Evolutionary conservation across 2,888 invertebrate species (phyloP).

Genomic region (Lithophane socia): DNA sequence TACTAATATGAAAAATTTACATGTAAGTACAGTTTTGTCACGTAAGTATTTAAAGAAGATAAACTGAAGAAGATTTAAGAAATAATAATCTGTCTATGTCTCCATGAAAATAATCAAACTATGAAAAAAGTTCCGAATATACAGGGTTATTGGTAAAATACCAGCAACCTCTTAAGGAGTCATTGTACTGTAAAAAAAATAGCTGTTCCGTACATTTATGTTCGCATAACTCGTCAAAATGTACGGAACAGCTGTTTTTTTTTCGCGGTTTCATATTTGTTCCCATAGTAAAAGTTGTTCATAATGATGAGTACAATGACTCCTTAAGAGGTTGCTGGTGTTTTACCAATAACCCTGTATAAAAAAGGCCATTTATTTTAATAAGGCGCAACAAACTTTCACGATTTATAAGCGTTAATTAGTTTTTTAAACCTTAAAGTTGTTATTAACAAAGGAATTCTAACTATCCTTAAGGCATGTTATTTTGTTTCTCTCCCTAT

Average conservation of each 20-base stretch:
- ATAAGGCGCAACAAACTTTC: background rate
- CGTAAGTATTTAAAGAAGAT: slow-evolving; percentile 6
- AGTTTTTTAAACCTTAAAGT: background rate
- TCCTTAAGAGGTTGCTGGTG: too few species aligned
- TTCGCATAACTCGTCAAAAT: too few species aligned
- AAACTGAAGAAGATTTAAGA: too few species aligned
- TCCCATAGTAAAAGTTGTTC: too few species aligned
- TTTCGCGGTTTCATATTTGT: too few species aligned
- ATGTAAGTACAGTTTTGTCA: slow-evolving; percentile 3
- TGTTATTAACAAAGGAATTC: background rate
- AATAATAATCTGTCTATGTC: background rate
- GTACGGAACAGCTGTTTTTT: too few species aligned
- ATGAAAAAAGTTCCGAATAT: background rate
- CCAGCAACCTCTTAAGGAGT: too few species aligned
- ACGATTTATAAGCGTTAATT: background rate
- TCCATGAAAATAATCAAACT: background rate
- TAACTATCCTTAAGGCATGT: background rate
- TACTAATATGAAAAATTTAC: slow-evolving; percentile 26
- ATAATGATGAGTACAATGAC: too few species aligned
- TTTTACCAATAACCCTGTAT: too few species aligned
- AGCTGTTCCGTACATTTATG: too few species aligned
- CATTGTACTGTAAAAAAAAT: too few species aligned
- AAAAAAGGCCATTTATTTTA: background rate
- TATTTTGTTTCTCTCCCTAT: slow-evolving; percentile 13
- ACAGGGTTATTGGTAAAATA: too few species aligned